Evolutionary conservation across 2,888 invertebrate species (phyloP).

Genomic region (Watsonalla cultraria): DNA sequence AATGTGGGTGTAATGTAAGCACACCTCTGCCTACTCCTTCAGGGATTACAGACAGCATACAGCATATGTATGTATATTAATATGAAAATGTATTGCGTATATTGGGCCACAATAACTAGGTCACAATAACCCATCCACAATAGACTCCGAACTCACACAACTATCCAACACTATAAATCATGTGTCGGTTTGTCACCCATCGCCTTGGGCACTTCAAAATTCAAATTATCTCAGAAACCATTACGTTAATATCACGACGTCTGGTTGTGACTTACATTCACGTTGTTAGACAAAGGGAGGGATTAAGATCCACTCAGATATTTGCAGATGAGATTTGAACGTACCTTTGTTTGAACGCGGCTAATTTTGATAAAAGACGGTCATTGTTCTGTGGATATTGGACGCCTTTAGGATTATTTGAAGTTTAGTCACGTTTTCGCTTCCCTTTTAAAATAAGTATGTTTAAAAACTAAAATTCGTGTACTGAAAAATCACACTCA

Average conservation of each 20-base stretch:
- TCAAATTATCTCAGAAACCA: slow-evolving; percentile 41
- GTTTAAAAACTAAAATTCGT: too few relatives aligned
- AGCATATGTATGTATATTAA: too few relatives aligned
- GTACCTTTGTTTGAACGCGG: slow-evolving; percentile 39
- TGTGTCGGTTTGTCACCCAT: slow-evolving; percentile 15
- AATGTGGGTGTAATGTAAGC: too few relatives aligned
- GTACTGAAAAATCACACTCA: too few relatives aligned
- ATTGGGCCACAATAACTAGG: not conserved
- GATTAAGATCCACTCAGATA: slow-evolving; percentile 69
- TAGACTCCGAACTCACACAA: not conserved
- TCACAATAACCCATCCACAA: not conserved
- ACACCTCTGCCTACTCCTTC: too few relatives aligned
- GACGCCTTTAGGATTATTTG: not conserved
- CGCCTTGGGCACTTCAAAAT: slow-evolving; percentile 27
- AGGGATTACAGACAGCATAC: too few relatives aligned
- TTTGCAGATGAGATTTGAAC: slow-evolving; percentile 63
- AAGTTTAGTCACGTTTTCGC: too few relatives aligned
- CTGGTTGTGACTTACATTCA: slow-evolving; percentile 50
- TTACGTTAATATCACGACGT: slow-evolving; percentile 62
- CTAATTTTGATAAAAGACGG: slow-evolving; percentile 34
- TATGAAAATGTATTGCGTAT: too few relatives aligned
- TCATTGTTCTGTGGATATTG: not conserved
- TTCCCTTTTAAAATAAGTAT: too few relatives aligned
- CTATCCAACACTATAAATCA: slow-evolving; percentile 14
- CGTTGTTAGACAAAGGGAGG: slow-evolving; percentile 46